phyloP scores from a whole-genome alignment of 2,113 vertebrate species.

The Hemiscyllium ocellatum region DNA sequence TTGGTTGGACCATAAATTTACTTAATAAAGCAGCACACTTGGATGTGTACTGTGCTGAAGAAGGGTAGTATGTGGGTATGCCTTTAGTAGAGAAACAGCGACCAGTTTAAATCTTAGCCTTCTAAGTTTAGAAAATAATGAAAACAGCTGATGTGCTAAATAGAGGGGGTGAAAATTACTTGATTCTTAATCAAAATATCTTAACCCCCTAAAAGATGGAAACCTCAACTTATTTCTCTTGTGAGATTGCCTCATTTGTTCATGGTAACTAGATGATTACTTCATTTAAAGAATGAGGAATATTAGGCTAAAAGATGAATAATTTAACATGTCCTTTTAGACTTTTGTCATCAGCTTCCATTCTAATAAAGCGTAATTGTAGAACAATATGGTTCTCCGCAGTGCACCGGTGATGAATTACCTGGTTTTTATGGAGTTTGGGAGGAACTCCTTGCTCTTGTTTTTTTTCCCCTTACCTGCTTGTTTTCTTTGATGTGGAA shows the following conservation, averaged over 20 bases:
- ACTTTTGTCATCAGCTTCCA: not conserved
- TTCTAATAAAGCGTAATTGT: not conserved
- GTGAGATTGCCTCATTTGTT: not conserved
- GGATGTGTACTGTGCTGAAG: not conserved
- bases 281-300: not conserved
- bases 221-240: not conserved
- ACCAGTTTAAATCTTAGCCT: not conserved
- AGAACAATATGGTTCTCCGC: not conserved
- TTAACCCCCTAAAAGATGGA: not conserved
- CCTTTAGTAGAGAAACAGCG: not conserved
- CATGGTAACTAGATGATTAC: not conserved
- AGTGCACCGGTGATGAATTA: too few species aligned
- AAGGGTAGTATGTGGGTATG: not conserved
- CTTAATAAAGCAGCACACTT: not conserved
- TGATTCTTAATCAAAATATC: not conserved
- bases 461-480: too few species aligned
- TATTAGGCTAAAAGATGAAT: not conserved
- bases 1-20: not conserved
- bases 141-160: not conserved
- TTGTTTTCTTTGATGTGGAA: too few species aligned
- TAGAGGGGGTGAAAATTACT: not conserved
- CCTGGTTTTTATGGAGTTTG: not conserved
- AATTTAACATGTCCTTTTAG: not conserved
- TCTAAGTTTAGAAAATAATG: not conserved
- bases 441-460: too few species aligned